Conservation (phyloP, 2,113 vertebrate species). For the Thinocorus orbignyianus region DNA sequence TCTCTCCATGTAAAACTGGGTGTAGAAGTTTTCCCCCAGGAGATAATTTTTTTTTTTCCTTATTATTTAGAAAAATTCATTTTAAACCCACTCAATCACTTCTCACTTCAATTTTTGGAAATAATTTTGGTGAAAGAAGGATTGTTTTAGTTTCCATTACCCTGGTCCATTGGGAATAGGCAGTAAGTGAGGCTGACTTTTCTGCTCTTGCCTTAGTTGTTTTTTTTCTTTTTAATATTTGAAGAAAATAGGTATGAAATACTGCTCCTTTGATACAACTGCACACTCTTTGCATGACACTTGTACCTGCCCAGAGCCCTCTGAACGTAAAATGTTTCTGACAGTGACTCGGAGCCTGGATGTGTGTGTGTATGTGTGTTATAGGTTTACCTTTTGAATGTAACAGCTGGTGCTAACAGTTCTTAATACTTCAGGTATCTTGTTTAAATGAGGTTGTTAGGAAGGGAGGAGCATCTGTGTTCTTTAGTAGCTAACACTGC, state of each 20-base stretch:
- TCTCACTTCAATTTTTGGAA: constrained; percentile 4
- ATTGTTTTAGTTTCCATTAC: constrained; percentile 19
- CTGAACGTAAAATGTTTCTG: not conserved
- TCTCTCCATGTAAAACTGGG: constrained; percentile 33
- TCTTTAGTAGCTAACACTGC: not conserved
- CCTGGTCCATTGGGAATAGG: not conserved
- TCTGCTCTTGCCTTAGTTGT: not conserved
- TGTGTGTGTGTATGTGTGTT: not conserved
- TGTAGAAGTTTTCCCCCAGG: constrained; percentile 35
- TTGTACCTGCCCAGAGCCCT: not conserved
- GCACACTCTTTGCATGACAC: not conserved
- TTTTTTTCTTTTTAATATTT: not conserved
- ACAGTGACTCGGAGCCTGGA: not conserved
- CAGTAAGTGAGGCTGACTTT: not conserved
- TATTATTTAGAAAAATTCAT: constrained; percentile 43
- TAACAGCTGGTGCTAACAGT: not conserved
- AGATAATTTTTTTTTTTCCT: not conserved
- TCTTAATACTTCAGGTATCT: not conserved
- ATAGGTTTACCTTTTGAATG: not conserved
- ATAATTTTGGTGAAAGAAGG: constrained; percentile 11
- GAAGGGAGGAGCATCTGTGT: not conserved
- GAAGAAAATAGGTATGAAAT: not conserved
- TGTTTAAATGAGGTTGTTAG: not conserved
- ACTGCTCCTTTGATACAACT: not conserved
- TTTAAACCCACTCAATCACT: constrained; percentile 42